phyloP scores from a whole-genome alignment of 2,797 vertebrate genomes.

The Aselliscus stoliczkanus region DNA sequence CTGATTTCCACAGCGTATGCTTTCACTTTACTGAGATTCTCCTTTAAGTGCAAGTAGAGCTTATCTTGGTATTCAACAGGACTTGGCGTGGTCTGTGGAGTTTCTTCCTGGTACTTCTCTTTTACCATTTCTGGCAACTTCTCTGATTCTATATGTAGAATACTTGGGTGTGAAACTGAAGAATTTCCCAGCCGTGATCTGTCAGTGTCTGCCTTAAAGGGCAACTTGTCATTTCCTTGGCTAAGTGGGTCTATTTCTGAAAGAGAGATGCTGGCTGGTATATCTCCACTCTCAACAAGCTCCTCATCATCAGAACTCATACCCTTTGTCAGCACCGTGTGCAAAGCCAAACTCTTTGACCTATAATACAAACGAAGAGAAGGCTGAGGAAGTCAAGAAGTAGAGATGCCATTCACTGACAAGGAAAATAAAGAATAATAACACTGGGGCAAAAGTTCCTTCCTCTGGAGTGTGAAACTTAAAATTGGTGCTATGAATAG shows the following conservation, averaged over 20 bases:
- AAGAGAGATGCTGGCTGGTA: conserved; percentile 78
- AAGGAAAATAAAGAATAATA: conserved; percentile 23
- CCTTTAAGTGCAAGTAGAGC: conserved; percentile 90
- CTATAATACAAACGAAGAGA: conserved; percentile 75
- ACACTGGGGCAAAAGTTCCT: neutral
- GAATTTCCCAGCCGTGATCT: conserved; percentile 60
- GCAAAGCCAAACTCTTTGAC: conserved; percentile 92
- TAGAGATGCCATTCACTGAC: neutral
- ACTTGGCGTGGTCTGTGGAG: conserved; percentile 40
- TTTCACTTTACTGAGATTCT: conserved; percentile 89
- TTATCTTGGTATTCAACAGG: conserved; percentile 82
- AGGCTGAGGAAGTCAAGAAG: neutral
- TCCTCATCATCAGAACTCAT: conserved; percentile 82
- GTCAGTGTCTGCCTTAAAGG: conserved; percentile 61
- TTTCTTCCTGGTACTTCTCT: conserved; percentile 39
- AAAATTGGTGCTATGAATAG: neutral
- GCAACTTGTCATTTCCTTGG: conserved; percentile 69
- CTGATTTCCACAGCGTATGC: conserved; percentile 86
- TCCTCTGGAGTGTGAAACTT: neutral
- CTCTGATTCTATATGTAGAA: conserved; percentile 27
- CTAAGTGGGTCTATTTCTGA: conserved; percentile 74
- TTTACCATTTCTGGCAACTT: conserved; percentile 12
- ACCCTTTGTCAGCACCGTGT: conserved; percentile 80
- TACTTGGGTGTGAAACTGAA: conserved; percentile 47
- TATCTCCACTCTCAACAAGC: conserved; percentile 79